A percentile compares a stretch with the other conserved stretches of the same genome.
Evolutionary conservation across 2,113 vertebrate species (phyloP).

Genomic region (Thinocorus orbignyianus): DNA sequence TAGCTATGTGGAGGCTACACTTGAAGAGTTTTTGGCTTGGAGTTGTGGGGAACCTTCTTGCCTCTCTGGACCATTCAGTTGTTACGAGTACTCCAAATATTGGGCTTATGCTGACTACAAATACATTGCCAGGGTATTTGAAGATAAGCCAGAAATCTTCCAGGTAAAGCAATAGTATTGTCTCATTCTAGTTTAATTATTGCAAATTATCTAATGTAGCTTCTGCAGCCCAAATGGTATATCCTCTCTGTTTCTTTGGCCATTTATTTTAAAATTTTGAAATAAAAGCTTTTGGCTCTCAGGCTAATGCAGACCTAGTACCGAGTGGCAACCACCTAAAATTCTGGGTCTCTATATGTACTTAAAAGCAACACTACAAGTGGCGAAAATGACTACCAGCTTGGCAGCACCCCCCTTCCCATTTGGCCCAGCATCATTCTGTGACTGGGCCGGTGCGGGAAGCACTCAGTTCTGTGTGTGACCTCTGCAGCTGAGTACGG

Average conservation of each 20-base stretch:
- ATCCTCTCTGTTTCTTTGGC: not conserved
- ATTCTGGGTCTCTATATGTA: not conserved
- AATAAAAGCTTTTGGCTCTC: not conserved
- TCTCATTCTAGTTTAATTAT: not conserved
- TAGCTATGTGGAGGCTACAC: slow-evolving; percentile 81
- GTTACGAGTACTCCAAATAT: slow-evolving; percentile 78
- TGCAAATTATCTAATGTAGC: not conserved
- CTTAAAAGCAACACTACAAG: not conserved
- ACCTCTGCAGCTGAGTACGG: not conserved
- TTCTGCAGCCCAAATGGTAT: not conserved
- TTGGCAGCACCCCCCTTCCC: not conserved
- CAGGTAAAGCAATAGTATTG: slow-evolving; percentile 80
- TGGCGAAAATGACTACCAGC: not conserved
- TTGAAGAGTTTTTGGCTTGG: slow-evolving; percentile 89
- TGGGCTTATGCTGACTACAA: slow-evolving; percentile 99
- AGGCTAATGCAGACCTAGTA: not conserved
- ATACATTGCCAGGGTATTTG: slow-evolving; percentile 86
- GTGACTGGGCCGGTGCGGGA: not conserved
- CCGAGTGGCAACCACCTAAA: not conserved
- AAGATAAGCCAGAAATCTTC: slow-evolving; percentile 84
- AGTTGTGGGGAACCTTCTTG: slow-evolving; percentile 41
- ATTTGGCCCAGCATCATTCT: not conserved
- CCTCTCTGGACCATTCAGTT: slow-evolving; percentile 78
- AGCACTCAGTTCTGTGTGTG: not conserved
- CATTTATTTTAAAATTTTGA: not conserved